Percentiles rank a stretch among this genome's conserved stretches.
Conservation (phyloP, 2,888 invertebrate species). For the Pycnomerus fuliginosus region DNA sequence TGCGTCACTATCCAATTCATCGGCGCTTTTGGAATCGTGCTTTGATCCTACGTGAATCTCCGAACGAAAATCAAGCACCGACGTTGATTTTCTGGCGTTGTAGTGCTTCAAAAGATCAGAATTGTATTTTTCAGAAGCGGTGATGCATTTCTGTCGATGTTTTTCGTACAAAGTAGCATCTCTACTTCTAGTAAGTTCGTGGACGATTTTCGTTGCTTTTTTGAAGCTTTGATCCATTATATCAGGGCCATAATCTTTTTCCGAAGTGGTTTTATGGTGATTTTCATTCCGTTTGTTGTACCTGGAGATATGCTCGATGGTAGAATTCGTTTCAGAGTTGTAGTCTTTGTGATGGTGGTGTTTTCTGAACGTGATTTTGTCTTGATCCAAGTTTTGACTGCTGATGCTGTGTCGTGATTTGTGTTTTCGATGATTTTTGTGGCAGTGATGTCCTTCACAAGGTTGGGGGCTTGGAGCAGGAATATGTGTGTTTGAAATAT, state of each 20-base stretch:
- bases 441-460: slow-evolving; percentile 39
- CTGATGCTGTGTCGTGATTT: slow-evolving; percentile 44
- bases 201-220: slow-evolving; percentile 51
- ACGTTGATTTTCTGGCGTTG: slow-evolving; percentile 59
- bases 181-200: slow-evolving; percentile 46
- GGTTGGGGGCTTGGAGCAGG: slow-evolving; percentile 45
- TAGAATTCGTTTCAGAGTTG: slow-evolving; percentile 61
- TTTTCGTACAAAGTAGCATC: slow-evolving; percentile 45
- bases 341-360: slow-evolving; percentile 55
- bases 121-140: slow-evolving; percentile 50
- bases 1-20: slow-evolving; percentile 52
- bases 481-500: slow-evolving; percentile 58
- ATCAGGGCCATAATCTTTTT: slow-evolving; percentile 36
- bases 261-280: slow-evolving; percentile 31
- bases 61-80: slow-evolving; percentile 59
- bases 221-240: slow-evolving; percentile 51
- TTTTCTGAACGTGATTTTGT: slow-evolving; percentile 39
- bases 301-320: slow-evolving; percentile 52
- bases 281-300: slow-evolving; percentile 37
- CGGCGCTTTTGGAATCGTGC: slow-evolving; percentile 50
- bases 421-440: slow-evolving; percentile 42
- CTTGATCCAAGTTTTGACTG: slow-evolving; percentile 56
- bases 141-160: slow-evolving; percentile 48
- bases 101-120: slow-evolving; percentile 50
- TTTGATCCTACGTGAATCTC: slow-evolving; percentile 46